Percentiles rank a stretch among this genome's conserved stretches.
phyloP scores from a whole-genome alignment of 2,888 invertebrate species.

The Lymantria dispar region DNA sequence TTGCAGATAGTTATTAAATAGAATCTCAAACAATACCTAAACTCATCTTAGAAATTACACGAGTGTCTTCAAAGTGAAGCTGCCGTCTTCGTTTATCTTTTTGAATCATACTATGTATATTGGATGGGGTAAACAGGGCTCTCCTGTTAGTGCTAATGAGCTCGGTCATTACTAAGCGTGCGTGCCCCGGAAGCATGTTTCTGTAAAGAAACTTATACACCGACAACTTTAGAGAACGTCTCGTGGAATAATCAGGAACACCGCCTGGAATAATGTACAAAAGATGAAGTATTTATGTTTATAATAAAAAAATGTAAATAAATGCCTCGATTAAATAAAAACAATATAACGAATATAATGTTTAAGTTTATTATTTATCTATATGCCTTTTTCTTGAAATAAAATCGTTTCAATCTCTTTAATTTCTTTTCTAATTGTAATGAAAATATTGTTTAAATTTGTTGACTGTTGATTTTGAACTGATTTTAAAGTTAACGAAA shows the following conservation, averaged over 20 bases:
- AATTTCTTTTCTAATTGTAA: too few relatives aligned
- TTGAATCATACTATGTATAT: slow-evolving; percentile 22
- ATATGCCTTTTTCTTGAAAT: too few relatives aligned
- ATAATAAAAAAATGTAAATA: neutral
- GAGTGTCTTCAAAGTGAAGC: too few relatives aligned
- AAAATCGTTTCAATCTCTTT: too few relatives aligned
- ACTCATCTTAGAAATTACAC: too few relatives aligned
- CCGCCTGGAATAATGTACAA: neutral
- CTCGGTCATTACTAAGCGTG: slow-evolving; percentile 49
- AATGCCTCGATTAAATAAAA: neutral
- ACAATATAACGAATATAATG: neutral
- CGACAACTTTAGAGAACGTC: slow-evolving; percentile 13
- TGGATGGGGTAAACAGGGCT: slow-evolving; percentile 26
- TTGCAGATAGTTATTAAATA: too few relatives aligned
- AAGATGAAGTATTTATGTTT: neutral
- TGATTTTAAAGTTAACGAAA: too few relatives aligned
- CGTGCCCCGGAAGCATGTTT: slow-evolving; percentile 44
- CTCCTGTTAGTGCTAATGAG: slow-evolving; percentile 53
- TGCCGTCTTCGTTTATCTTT: neutral
- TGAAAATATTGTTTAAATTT: too few relatives aligned
- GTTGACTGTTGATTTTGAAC: too few relatives aligned
- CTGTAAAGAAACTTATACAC: slow-evolving; percentile 24
- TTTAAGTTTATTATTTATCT: too few relatives aligned
- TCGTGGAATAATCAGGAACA: slow-evolving; percentile 20
- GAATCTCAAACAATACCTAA: too few relatives aligned